Percentiles rank a stretch among this genome's conserved stretches.
Conservation (phyloP, 92 coral and sea anemone genomes). For the Paramuricea clavata region DNA sequence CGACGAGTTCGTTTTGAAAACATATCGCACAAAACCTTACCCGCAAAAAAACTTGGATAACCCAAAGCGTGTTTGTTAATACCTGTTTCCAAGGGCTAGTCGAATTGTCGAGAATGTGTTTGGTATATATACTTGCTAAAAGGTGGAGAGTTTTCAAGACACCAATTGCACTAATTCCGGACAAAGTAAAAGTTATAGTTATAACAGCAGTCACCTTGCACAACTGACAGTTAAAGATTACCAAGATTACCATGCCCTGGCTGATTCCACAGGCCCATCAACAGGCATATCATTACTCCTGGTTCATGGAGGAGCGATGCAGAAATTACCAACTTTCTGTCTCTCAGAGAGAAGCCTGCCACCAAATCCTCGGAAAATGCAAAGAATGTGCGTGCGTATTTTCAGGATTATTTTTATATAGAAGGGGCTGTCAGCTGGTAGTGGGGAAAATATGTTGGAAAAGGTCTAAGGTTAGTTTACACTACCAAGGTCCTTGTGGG, state of each 20-base stretch:
- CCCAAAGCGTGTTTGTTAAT: conserved; percentile 52
- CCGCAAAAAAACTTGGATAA: conserved; percentile 51
- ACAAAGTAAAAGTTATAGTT: conserved; percentile 52
- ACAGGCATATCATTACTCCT: no score
- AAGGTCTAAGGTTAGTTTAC: no score
- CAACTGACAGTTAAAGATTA: conserved; percentile 58
- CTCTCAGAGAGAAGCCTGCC: conserved; percentile 54
- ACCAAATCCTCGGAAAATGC: conserved; percentile 59
- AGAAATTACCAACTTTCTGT: conserved; percentile 52
- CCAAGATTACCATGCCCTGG: conserved; percentile 16
- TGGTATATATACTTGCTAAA: conserved; percentile 54
- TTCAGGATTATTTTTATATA: conserved; percentile 53
- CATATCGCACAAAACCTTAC: conserved; percentile 48
- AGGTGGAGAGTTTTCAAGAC: conserved; percentile 54
- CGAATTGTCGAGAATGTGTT: conserved; percentile 61
- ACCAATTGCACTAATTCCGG: conserved; percentile 58
- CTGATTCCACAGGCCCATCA: conserved; percentile 13
- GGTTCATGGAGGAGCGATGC: conserved; percentile 55
- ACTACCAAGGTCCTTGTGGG: no score
- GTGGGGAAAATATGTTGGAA: conserved; percentile 50
- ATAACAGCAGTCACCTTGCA: conserved; percentile 55
- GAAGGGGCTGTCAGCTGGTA: conserved; percentile 62
- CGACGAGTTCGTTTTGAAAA: conserved; percentile 45
- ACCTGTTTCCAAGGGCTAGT: conserved; percentile 47
- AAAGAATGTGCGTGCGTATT: conserved; percentile 54